Conservation (phyloP, 1,140 invertebrate species). For the Zaprionus tsacasi region DNA sequence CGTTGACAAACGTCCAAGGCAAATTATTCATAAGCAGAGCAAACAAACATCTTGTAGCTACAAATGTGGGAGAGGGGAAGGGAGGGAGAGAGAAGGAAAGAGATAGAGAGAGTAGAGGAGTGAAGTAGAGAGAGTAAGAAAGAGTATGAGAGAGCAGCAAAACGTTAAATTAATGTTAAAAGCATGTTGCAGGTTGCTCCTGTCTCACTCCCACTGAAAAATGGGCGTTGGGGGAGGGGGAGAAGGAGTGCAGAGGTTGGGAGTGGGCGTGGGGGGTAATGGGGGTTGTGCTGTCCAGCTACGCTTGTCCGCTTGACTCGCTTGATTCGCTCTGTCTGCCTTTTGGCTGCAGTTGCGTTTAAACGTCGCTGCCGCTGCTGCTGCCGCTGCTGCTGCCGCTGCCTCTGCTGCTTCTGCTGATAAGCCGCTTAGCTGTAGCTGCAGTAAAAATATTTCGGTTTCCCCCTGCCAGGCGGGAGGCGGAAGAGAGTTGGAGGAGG, state of each 20-base stretch:
- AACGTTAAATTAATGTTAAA: conserved; percentile 61
- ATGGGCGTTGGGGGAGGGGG: background rate
- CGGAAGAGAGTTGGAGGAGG: no score
- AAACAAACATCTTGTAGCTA: conserved; percentile 56
- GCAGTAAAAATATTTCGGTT: conserved; percentile 45
- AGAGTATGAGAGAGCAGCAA: conserved; percentile 8
- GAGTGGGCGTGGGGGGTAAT: no score
- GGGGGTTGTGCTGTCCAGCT: background rate
- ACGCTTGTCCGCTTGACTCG: background rate
- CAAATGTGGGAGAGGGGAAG: background rate
- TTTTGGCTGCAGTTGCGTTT: conserved; percentile 48
- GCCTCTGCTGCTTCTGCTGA: conserved; percentile 22
- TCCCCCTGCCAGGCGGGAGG: no score
- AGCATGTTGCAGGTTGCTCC: conserved; percentile 33
- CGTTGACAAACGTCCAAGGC: conserved; percentile 50
- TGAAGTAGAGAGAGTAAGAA: background rate
- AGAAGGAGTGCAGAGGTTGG: background rate
- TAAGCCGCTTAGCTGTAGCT: conserved; percentile 53
- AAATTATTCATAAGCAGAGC: conserved; percentile 62
- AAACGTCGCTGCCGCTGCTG: conserved; percentile 11
- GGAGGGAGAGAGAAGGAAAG: background rate
- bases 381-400: conserved; percentile 11
- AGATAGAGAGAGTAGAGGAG: background rate
- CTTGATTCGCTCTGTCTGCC: conserved; percentile 36
- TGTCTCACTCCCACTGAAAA: background rate